These are phyloP conservation scores for Numenius phaeopus DNA, from an alignment of 2,797 vertebrate genomes.

Conservation along the genomic window DNA sequence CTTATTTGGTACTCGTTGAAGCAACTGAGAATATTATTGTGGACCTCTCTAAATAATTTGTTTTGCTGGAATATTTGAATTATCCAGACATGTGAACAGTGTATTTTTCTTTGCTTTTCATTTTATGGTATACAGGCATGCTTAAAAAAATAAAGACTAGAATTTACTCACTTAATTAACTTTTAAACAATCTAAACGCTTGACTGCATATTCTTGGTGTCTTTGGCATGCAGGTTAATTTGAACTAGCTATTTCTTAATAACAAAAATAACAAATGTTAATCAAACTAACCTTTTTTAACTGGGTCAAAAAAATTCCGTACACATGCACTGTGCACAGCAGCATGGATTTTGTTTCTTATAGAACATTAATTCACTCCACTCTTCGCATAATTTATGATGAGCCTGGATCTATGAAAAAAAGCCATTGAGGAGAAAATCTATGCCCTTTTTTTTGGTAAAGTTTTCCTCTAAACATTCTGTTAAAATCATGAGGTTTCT, in stretches of 20 bases:
- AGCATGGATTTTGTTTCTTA: background rate
- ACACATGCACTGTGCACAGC: background rate
- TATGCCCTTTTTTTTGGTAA: background rate
- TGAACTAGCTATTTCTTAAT: conserved; percentile 62
- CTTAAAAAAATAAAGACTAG: background rate
- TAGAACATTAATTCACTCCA: background rate
- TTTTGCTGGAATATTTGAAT: background rate
- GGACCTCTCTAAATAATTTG: background rate
- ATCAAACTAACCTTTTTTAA: conserved; percentile 68
- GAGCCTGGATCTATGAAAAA: background rate
- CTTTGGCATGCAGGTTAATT: conserved; percentile 68
- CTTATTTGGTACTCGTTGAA: background rate
- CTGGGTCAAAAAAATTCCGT: background rate
- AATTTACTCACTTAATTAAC: conserved; percentile 60
- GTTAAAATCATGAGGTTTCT: background rate
- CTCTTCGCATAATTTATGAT: background rate
- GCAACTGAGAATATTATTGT: background rate
- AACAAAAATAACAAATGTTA: conserved; percentile 73
- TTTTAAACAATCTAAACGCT: conserved; percentile 69
- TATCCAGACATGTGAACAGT: background rate
- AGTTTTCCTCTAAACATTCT: background rate
- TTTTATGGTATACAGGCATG: background rate
- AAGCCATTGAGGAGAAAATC: background rate
- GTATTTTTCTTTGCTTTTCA: conserved; percentile 21
- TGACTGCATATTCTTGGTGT: conserved; percentile 65